Conservation (phyloP, 1,140 invertebrate genomes). For the Euwallacea similis region DNA sequence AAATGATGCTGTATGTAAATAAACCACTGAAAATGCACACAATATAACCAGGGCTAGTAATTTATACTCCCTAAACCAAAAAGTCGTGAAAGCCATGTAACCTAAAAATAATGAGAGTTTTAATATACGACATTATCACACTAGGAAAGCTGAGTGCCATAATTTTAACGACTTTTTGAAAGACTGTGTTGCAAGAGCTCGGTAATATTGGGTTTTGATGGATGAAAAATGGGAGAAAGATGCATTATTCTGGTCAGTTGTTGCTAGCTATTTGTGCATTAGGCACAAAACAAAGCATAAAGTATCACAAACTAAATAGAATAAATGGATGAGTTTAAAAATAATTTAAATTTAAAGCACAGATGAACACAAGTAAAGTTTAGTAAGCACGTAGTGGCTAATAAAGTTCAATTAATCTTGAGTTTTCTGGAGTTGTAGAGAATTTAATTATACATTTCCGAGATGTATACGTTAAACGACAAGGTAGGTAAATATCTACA, state of each 20-base stretch:
- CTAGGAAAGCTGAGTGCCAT: neutral
- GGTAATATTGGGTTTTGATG: neutral
- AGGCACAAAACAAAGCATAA: no score
- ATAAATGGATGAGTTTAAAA: no score
- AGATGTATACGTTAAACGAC: neutral
- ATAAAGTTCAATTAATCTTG: neutral
- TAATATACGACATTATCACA: neutral
- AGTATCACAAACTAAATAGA: no score
- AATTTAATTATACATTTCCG: neutral
- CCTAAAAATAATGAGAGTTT: slow-evolving; percentile 4
- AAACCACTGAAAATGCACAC: neutral
- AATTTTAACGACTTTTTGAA: slow-evolving; percentile 4
- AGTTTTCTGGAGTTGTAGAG: neutral
- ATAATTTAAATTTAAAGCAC: neutral
- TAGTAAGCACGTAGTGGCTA: no score
- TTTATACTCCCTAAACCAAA: neutral
- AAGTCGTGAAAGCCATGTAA: slow-evolving; percentile 1
- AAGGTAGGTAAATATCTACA: neutral
- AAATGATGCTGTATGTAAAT: neutral
- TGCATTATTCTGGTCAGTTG: neutral
- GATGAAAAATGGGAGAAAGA: neutral
- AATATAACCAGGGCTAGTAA: neutral
- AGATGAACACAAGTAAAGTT: neutral
- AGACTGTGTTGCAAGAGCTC: neutral
- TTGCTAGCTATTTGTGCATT: neutral